Evolutionary conservation across 2,888 invertebrate genomes (phyloP), one percentile per base, ranked within the genome.

Genomic region (Acrobasis consociella): DNA sequence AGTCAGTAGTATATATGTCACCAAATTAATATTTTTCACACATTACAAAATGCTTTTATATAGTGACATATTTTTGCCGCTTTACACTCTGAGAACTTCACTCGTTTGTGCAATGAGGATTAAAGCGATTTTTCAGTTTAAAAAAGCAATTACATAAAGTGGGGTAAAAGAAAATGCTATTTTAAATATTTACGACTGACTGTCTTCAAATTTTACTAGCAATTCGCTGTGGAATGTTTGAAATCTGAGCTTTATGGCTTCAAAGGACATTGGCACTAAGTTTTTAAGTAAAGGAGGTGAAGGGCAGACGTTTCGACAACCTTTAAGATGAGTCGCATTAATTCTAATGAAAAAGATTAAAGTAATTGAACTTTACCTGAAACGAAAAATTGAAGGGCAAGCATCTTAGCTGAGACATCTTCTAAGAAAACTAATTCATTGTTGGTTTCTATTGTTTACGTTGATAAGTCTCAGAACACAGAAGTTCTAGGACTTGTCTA

Each of bases 261-360:
- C 13, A 46, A 46, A 46, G 46, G 46, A 46, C 46, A 46, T n/a
- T 17, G 8, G 50, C 15, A 50, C 5, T 50, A 50, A 50, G 50
- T 50, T 50, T 50, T 50, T 50, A n/a, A n/a, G 46, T n/a, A 46
- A 13, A 46, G 46, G 46, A n/a, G n/a, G n/a, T n/a, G n/a, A 46
- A 46, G 46, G 59, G 59, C 59, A 59, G 63, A 60, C 59, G 53
- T 63, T 59, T 63, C 58, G 46, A 22, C 22, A 46, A 46, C 46
- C 46, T 46, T 17, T 52, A 13, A 52, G 52, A 22, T 37, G 22
- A 52, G 52, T 5, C 50, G 51, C 49, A 62, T 60, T 60, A 63
- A 58, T 49, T 53, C 49, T 63, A 65, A 65, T 65, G 60, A 63
- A 65, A 63, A 64, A 64, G 58, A 64, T 58, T 53, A 49, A 62